Conservation (phyloP, 2,797 vertebrate genomes). For the Cyprinella venusta region DNA sequence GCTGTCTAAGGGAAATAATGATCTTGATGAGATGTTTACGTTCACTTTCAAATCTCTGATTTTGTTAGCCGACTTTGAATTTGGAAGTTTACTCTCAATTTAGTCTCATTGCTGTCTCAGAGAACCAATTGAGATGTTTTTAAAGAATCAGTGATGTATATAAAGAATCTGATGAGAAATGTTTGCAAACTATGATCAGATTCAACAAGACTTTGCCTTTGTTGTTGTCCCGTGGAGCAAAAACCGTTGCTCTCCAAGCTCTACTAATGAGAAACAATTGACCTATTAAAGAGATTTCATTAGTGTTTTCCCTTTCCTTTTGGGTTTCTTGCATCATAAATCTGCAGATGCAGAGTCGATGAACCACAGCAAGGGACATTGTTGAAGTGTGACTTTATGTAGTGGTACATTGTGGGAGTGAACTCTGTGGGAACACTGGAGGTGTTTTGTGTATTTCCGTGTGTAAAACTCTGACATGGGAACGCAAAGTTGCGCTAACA, state of each 20-base stretch:
- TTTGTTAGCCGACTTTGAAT: no score
- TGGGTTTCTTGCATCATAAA: background rate
- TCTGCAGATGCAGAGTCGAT: background rate
- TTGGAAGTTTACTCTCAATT: background rate
- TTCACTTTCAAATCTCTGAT: background rate
- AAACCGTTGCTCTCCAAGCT: background rate
- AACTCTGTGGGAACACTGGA: conserved; percentile 68
- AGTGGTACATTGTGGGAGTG: conserved; percentile 14
- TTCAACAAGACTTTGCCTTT: background rate
- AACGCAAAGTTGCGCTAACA: conserved; percentile 65
- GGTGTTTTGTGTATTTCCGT: conserved; percentile 69
- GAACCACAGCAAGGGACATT: background rate
- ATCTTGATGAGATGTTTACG: background rate
- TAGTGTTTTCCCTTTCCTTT: background rate
- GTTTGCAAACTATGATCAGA: background rate
- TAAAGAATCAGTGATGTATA: background rate
- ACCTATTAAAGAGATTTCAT: background rate
- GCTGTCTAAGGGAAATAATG: background rate
- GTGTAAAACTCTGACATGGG: conserved; percentile 66
- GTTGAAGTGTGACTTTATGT: background rate
- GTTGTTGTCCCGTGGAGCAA: background rate
- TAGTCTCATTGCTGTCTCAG: background rate
- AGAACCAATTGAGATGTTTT: background rate
- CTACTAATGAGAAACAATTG: background rate
- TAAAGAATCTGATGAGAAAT: background rate